A percentile compares a stretch with the other conserved stretches of the same genome.
Conservation (phyloP, 2,888 invertebrate species). For the Cordilura impudica region DNA sequence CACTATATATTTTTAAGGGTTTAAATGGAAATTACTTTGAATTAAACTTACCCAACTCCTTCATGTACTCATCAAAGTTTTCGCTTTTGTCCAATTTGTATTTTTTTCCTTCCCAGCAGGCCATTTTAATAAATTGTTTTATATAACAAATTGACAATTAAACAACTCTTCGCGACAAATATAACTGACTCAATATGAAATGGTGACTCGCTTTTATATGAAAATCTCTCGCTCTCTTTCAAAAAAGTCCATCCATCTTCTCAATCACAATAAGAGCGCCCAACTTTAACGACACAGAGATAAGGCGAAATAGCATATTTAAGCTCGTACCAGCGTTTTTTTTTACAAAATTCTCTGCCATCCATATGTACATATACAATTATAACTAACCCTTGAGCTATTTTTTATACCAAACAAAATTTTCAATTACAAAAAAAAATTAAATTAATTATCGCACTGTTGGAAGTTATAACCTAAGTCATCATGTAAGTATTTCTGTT, state of each 20-base stretch:
- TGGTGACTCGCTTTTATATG: conserved; percentile 41
- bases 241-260: neutral
- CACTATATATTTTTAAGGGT: neutral
- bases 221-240: conserved; percentile 15
- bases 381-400: too few species aligned
- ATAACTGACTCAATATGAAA: conserved; percentile 27
- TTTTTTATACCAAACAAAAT: too few species aligned
- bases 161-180: conserved; percentile 18
- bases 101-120: conserved; percentile 82
- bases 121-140: conserved; percentile 68
- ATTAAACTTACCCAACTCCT: conserved; percentile 85
- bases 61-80: conserved; percentile 94
- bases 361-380: too few species aligned
- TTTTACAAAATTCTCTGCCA: too few species aligned
- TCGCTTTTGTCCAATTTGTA: conserved; percentile 88
- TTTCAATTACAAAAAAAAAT: too few species aligned
- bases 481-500: too few species aligned
- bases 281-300: too few species aligned
- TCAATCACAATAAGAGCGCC: neutral
- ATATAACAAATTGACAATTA: neutral
- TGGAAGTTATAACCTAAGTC: too few species aligned
- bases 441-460: too few species aligned
- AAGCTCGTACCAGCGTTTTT: too few species aligned
- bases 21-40: conserved; percentile 2
- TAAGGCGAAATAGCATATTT: too few species aligned